Percentiles rank a stretch among this genome's conserved stretches.
phyloP scores from a whole-genome alignment of 2,888 invertebrate genomes.

The Nematopogon swammerdamellus region DNA sequence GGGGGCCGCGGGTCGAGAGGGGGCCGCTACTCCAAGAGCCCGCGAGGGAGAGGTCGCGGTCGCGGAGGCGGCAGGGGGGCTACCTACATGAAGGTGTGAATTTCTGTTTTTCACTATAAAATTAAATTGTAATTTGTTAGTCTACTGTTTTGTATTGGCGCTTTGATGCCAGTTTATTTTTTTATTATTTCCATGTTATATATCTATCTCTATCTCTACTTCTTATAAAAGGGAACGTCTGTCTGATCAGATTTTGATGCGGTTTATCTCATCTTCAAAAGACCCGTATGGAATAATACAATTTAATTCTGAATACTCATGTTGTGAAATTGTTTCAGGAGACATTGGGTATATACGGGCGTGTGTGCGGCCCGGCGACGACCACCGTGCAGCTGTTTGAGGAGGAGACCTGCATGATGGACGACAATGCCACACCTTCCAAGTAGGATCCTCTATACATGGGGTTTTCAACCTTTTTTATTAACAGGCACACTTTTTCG shows the following conservation, averaged over 20 bases:
- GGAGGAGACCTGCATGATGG: slow-evolving; percentile 75
- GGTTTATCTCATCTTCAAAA: too few relatives aligned
- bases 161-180: too few relatives aligned
- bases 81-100: slow-evolving; percentile 25
- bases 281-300: too few relatives aligned
- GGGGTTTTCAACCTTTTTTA: too few relatives aligned
- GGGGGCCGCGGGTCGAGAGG: slow-evolving; percentile 19
- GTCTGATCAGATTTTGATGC: too few relatives aligned
- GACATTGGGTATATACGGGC: slow-evolving; percentile 47
- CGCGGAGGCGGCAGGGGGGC: slow-evolving; percentile 41
- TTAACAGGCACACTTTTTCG: too few relatives aligned
- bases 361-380: slow-evolving; percentile 46
- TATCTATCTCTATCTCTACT: too few relatives aligned
- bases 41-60: slow-evolving; percentile 30
- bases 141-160: too few relatives aligned
- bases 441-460: slow-evolving; percentile 45
- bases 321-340: slow-evolving; percentile 41
- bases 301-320: too few relatives aligned
- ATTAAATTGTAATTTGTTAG: too few relatives aligned
- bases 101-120: slow-evolving; percentile 10
- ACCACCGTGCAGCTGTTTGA: slow-evolving; percentile 61
- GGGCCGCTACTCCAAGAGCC: slow-evolving; percentile 17
- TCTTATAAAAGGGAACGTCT: too few relatives aligned
- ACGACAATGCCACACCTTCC: slow-evolving; percentile 56
- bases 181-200: too few relatives aligned